phyloP scores from a whole-genome alignment of 37 sponge, comb jelly and placozoan species.

The Chondrosia reniformis region DNA sequence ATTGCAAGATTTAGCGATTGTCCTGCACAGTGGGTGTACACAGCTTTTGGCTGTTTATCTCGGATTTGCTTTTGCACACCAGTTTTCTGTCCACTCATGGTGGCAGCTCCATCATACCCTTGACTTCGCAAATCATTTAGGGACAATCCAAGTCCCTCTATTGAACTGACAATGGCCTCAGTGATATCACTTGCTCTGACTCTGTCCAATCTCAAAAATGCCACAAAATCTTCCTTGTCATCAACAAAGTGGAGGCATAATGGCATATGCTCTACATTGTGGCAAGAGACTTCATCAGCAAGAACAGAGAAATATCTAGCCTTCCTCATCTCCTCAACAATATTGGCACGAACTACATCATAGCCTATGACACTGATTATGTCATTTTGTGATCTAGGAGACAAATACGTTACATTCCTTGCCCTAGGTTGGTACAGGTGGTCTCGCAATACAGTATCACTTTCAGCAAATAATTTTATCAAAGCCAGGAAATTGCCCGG shows the following conservation, averaged over 20 bases:
- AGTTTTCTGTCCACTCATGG: conserved; percentile 63
- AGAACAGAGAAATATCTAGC: conserved; percentile 49
- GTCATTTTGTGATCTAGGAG: conserved; percentile 60
- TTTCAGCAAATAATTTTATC: conserved; percentile 18
- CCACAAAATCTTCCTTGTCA: conserved; percentile 37
- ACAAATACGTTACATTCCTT: conserved; percentile 55
- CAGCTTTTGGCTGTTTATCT: conserved; percentile 50
- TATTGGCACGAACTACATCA: conserved; percentile 33
- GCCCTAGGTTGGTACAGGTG: conserved; percentile 29
- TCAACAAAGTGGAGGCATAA: conserved; percentile 32
- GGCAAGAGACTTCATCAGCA: conserved; percentile 53
- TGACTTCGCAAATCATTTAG: conserved; percentile 43
- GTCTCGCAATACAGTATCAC: conserved; percentile 21
- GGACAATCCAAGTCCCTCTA: conserved; percentile 43
- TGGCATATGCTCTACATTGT: conserved; percentile 52
- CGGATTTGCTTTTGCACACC: conserved; percentile 55
- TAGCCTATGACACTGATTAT: conserved; percentile 56
- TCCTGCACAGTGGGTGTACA: conserved; percentile 58
- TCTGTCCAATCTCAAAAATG: conserved; percentile 44
- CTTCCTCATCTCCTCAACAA: conserved; percentile 40
- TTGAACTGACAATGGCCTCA: conserved; percentile 32
- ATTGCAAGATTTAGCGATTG: conserved; percentile 53
- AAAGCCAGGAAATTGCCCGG: conserved; percentile 56
- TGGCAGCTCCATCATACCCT: conserved; percentile 65
- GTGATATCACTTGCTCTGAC: conserved; percentile 53